Percentiles rank a stretch among this genome's conserved stretches.
Conservation (phyloP, 2,113 vertebrate genomes). For the Fukomys damarensis region DNA sequence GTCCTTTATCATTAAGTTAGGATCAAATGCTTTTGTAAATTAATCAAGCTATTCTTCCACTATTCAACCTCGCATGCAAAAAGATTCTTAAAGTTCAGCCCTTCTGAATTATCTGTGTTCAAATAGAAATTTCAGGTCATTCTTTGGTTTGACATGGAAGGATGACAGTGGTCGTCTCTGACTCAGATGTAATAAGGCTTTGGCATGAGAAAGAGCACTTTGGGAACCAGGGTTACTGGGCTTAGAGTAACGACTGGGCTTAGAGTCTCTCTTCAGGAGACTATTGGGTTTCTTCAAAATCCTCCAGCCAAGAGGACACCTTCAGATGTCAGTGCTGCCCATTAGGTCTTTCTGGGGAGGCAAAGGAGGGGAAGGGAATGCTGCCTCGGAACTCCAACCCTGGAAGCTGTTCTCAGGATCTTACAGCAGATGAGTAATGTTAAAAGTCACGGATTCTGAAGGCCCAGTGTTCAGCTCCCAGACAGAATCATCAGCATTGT, state of each 20-base stretch:
- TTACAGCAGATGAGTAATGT: background rate
- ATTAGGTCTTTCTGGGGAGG: background rate
- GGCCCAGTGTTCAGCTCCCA: background rate
- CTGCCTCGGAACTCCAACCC: background rate
- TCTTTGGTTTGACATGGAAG: conserved; percentile 10
- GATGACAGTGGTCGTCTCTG: background rate
- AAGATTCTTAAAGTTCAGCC: conserved; percentile 7
- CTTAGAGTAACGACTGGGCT: background rate
- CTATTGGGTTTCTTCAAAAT: background rate
- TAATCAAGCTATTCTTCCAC: conserved; percentile 33
- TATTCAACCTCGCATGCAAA: background rate
- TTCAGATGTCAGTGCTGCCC: background rate
- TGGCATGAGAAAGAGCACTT: background rate
- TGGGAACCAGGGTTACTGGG: background rate
- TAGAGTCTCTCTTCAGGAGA: background rate
- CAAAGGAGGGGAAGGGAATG: too few species aligned
- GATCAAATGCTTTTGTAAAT: conserved; percentile 40
- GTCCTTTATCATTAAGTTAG: conserved; percentile 26
- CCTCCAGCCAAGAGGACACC: background rate
- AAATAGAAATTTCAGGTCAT: background rate
- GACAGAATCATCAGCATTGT: background rate
- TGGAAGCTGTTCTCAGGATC: background rate
- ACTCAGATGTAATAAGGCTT: too few species aligned
- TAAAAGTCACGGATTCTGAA: background rate
- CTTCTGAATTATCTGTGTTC: conserved; percentile 22